phyloP scores from a whole-genome alignment of 2,888 invertebrate species.

The Rotaria sp. region DNA sequence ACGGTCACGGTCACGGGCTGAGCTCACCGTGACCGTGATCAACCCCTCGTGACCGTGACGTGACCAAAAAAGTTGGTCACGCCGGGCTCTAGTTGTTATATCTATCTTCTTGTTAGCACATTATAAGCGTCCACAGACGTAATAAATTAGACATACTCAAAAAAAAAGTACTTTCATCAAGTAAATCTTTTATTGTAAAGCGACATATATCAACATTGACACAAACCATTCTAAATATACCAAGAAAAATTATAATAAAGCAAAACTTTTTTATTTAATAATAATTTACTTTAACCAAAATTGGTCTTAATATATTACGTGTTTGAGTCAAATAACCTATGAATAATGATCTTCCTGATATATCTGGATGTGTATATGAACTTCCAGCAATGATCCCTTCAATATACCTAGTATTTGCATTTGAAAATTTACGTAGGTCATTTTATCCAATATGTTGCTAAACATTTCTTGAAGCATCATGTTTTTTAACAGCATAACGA shows the following conservation, averaged over 20 bases:
- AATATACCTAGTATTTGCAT: neutral
- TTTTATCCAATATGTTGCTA: slow-evolving; percentile 29
- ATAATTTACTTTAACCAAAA: slow-evolving; percentile 35
- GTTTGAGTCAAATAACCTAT: no score
- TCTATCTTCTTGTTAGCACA: no score
- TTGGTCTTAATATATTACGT: slow-evolving; percentile 29
- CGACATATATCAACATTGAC: slow-evolving; percentile 24
- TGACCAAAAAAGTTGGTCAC: no score
- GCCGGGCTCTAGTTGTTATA: no score
- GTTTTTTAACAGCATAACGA: slow-evolving; percentile 31
- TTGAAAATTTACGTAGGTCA: slow-evolving; percentile 25
- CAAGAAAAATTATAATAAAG: no score
- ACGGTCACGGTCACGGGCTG: no score
- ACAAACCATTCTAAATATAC: slow-evolving; percentile 6
- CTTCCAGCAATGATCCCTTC: slow-evolving; percentile 34
- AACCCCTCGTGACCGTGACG: no score
- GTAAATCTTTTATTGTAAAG: slow-evolving; percentile 32
- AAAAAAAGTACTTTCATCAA: slow-evolving; percentile 26
- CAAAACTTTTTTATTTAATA: neutral
- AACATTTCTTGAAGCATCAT: neutral
- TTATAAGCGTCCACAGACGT: no score
- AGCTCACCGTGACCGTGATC: no score
- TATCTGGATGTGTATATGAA: slow-evolving; percentile 25
- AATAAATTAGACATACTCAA: no score
- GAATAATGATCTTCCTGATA: slow-evolving; percentile 31